Evolutionary conservation across 2,113 vertebrate genomes (phyloP).

Genomic region (Gallinago jamesoni): DNA sequence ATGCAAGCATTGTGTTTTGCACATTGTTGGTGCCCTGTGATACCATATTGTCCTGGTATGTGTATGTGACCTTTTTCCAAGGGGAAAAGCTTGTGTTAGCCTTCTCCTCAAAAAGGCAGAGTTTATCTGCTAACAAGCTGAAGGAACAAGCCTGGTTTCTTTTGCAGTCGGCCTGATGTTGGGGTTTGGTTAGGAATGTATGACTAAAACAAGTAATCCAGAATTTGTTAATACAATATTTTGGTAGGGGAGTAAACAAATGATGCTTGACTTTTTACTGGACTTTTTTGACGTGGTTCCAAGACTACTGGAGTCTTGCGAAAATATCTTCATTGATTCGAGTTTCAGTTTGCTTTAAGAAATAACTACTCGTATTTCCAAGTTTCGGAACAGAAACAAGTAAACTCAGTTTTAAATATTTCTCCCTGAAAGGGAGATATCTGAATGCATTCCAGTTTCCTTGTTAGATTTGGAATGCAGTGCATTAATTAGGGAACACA

Average conservation of each 20-base stretch:
- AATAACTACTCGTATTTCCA: not conserved
- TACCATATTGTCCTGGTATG: not conserved
- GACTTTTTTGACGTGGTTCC: not conserved
- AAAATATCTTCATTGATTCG: not conserved
- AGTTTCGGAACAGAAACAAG: not conserved
- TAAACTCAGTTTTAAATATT: not conserved
- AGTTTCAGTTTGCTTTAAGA: not conserved
- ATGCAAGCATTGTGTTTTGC: not conserved
- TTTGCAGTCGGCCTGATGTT: not conserved
- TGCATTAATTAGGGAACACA: not conserved
- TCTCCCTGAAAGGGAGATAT: not conserved
- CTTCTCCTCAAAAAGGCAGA: too few species aligned
- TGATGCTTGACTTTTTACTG: not conserved
- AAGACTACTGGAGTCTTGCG: not conserved
- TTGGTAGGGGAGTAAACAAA: not conserved
- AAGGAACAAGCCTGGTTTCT: not conserved
- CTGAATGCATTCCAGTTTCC: not conserved
- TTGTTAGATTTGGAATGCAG: constrained; percentile 14
- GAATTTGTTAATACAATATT: not conserved
- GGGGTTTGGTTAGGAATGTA: constrained; percentile 14
- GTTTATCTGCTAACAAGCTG: not conserved
- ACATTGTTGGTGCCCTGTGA: not conserved
- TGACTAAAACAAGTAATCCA: constrained; percentile 31
- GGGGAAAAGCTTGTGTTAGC: not conserved
- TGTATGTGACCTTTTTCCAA: not conserved